Percentiles rank a stretch among this genome's conserved stretches.
Evolutionary conservation across 2,888 invertebrate genomes (phyloP).

Genomic region (Philereme transversata): DNA sequence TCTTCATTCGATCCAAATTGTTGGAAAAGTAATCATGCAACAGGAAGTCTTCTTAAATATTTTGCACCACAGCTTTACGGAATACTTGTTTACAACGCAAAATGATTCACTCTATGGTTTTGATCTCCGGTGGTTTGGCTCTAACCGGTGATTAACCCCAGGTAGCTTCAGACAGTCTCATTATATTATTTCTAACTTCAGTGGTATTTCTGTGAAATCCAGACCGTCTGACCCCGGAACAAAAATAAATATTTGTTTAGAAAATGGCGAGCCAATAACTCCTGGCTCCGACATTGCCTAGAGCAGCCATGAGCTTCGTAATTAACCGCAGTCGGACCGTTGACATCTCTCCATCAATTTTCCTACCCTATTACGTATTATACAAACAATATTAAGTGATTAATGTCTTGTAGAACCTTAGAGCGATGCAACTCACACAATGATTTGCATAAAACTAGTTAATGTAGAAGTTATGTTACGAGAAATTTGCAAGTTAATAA

Average conservation of each 20-base stretch:
- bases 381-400: conserved; percentile 79
- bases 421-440: conserved; percentile 62
- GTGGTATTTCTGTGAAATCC: conserved; percentile 20
- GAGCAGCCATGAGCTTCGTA: conserved; percentile 53
- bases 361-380: conserved; percentile 65
- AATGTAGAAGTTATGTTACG: conserved; percentile 67
- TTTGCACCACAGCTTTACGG: not conserved
- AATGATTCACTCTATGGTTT: not conserved
- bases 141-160: conserved; percentile 10
- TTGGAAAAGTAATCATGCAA: not conserved
- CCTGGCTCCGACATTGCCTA: conserved; percentile 29
- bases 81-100: not conserved
- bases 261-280: conserved; percentile 42
- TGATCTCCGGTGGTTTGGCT: conserved; percentile 1
- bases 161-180: conserved; percentile 14
- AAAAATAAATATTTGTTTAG: conserved; percentile 37
- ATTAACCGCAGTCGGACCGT: conserved; percentile 72
- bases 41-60: not conserved
- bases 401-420: conserved; percentile 71
- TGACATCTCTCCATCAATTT: conserved; percentile 77
- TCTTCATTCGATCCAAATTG: not conserved
- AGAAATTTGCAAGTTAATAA: conserved; percentile 28
- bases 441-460: conserved; percentile 80
- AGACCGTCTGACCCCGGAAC: conserved; percentile 26
- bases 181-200: conserved; percentile 13